phyloP scores from a whole-genome alignment of 2,113 vertebrate species.

The Bungarus multicinctus region DNA sequence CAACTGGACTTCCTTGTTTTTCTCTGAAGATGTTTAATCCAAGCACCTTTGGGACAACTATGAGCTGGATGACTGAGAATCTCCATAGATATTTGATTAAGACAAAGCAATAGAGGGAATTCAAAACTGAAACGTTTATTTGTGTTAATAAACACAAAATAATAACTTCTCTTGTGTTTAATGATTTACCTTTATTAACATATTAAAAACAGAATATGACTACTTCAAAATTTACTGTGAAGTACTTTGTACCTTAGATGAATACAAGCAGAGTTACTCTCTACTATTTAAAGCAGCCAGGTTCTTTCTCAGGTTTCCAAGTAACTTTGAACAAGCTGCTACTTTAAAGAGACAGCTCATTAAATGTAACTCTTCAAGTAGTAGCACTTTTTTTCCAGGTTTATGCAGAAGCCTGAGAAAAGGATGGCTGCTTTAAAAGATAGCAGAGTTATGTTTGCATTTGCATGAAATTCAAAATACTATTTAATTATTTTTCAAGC shows the following conservation, averaged over 20 bases:
- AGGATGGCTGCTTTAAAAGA: neutral
- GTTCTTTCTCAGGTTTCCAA: neutral
- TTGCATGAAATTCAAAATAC: neutral
- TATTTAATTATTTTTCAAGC: neutral
- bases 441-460: neutral
- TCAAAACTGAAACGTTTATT: neutral
- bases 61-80: too few relatives aligned
- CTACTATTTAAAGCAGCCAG: neutral
- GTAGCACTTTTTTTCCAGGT: neutral
- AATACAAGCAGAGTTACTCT: neutral
- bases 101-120: neutral
- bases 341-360: neutral
- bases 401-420: neutral
- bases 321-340: neutral
- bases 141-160: neutral
- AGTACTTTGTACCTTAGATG: neutral
- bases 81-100: neutral
- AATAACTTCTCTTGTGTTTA: neutral
- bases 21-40: too few relatives aligned
- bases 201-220: neutral
- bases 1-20: too few relatives aligned
- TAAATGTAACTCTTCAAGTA: neutral
- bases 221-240: neutral
- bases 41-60: too few relatives aligned
- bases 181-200: neutral